These are phyloP conservation scores for Sebastes kiyomatsui DNA, from an alignment of 2,797 vertebrate species.

Conservation along the genomic window DNA sequence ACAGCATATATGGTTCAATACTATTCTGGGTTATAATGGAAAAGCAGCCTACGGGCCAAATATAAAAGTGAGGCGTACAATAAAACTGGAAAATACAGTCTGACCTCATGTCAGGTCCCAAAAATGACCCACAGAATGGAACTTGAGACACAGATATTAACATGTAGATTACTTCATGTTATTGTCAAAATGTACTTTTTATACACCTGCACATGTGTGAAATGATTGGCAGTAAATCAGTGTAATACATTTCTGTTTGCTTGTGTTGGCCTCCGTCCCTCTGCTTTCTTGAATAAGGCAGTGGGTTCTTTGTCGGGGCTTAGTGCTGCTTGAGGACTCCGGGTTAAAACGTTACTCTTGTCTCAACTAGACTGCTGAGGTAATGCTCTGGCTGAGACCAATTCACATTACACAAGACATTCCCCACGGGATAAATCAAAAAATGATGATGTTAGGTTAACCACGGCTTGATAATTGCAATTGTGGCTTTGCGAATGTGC, in stretches of 20 bases:
- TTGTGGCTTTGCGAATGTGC: slow-evolving; percentile 47
- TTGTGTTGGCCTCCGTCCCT: slow-evolving; percentile 77
- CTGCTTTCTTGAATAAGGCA: slow-evolving; percentile 73
- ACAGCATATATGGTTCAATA: slow-evolving; percentile 58
- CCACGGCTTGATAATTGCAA: slow-evolving; percentile 58
- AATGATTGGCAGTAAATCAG: slow-evolving; percentile 80
- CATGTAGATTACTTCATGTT: slow-evolving; percentile 75
- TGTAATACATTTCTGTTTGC: slow-evolving; percentile 79
- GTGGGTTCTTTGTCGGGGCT: slow-evolving; percentile 72
- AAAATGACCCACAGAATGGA: slow-evolving; percentile 66
- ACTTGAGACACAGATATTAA: slow-evolving; percentile 61
- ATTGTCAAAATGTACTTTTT: slow-evolving; percentile 71
- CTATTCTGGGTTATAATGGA: slow-evolving; percentile 61
- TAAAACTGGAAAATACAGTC: slow-evolving; percentile 76
- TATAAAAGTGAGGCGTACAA: slow-evolving; percentile 56
- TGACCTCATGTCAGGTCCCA: slow-evolving; percentile 63
- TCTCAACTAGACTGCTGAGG: slow-evolving; percentile 76
- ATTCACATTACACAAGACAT: slow-evolving; percentile 70
- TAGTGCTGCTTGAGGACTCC: slow-evolving; percentile 59
- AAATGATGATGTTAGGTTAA: slow-evolving; percentile 69
- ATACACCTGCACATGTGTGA: slow-evolving; percentile 80
- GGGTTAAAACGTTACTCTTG: slow-evolving; percentile 78
- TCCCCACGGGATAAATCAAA: slow-evolving; percentile 75
- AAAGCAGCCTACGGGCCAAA: slow-evolving; percentile 69
- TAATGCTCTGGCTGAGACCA: slow-evolving; percentile 70